Evolutionary conservation across 2,797 vertebrate genomes (phyloP).

Genomic region (Capromys pilorides): DNA sequence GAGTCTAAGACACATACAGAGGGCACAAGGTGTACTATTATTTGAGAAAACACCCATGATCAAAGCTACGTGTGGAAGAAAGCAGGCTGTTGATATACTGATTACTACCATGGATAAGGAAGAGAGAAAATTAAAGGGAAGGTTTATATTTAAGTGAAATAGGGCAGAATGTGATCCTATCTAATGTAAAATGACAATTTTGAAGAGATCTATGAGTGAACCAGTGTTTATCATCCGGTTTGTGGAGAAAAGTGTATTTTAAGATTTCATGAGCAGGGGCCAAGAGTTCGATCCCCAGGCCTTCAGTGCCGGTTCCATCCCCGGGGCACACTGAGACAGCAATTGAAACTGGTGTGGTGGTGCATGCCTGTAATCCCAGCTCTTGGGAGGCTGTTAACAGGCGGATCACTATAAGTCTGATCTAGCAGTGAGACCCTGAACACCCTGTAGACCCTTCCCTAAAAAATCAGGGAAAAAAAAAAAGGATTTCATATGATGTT

Average conservation of each 20-base stretch:
- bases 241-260: background rate
- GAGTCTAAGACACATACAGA: background rate
- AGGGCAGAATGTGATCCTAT: background rate
- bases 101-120: background rate
- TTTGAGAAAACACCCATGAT: conserved; percentile 1
- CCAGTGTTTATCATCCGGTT: background rate
- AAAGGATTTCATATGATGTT: too few species aligned
- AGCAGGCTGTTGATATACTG: background rate
- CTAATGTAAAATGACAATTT: conserved; percentile 12
- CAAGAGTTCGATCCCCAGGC: too few species aligned
- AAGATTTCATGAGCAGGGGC: background rate
- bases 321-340: too few species aligned
- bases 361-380: too few species aligned
- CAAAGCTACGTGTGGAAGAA: background rate
- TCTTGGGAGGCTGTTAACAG: too few species aligned
- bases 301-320: too few species aligned
- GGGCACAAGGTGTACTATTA: background rate
- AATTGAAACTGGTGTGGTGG: too few species aligned
- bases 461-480: too few species aligned
- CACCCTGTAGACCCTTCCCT: too few species aligned
- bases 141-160: background rate
- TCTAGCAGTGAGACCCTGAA: too few species aligned
- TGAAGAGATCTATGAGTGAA: background rate
- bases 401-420: too few species aligned
- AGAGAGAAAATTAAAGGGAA: conserved; percentile 28